Base-by-base conservation (phyloP, 2,113 vertebrate species). In the Alouatta palliata region DNA sequence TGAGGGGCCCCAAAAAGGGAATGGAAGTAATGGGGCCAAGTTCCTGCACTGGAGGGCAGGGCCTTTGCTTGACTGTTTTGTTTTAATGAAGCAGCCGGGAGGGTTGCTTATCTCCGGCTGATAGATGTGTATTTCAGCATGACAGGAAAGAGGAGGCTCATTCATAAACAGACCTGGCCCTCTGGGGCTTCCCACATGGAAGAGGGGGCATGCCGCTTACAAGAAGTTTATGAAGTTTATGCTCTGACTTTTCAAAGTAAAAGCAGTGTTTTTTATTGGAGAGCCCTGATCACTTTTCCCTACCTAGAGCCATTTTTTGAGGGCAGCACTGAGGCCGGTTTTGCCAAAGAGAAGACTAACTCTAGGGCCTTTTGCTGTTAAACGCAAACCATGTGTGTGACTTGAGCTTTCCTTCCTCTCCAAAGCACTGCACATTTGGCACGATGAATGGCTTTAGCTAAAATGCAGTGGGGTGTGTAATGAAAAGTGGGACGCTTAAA, bases 1-100 rank as follows among this genome's bases (percentile, higher is more conserved):
- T 98, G 91, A 97, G 97, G 98, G 98, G 99, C 99, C 99, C 98
- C 1, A 13, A 64, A 10, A 95, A 98, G 98, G 99, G 98, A 98
- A 93, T 54, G 14, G 93, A 85, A 87, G 97, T 7, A 16, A 92
- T 40, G 0, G 54, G 16, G 94, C 52, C 5, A 6, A 70, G 96
- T 95, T 93, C 86, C 91, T 49, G 43, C 10, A 10, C 95, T 87
- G 10, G 52, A 95, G 94, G 79, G 94, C 96, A 92, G 90, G 56
- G 93, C 79, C 86, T 96, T 77, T 27, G 90, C 87, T 4, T 8
- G 0, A 2, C 0, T 71, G 76, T 97, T 96, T 97, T 95, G 89
- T n/a, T 97, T 96, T 91, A 90, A 81, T 58, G 81, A 97, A 98
- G 97, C 56, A 16, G 85, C 87, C 16, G 17, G 97, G 80, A 95